phyloP scores from a whole-genome alignment of 2,888 invertebrate genomes.

The Onthophagus sagittarius region DNA sequence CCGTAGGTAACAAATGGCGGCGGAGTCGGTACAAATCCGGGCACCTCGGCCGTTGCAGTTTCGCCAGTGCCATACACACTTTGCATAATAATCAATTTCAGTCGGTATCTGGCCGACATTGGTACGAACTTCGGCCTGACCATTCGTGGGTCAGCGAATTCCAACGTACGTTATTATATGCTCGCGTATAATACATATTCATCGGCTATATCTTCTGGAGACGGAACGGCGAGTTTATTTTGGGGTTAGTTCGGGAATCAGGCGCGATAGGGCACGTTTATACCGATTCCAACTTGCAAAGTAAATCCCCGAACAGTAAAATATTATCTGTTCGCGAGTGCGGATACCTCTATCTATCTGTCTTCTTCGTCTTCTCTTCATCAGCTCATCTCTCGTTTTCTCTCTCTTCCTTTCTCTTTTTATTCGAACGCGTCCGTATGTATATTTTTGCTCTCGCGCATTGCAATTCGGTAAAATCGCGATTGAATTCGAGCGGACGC shows the following conservation, averaged over 20 bases:
- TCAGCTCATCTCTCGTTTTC: background rate
- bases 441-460: conserved; percentile 5
- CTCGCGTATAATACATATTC: background rate
- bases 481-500: conserved; percentile 2
- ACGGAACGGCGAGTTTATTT: background rate
- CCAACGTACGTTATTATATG: background rate
- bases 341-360: conserved; percentile 1
- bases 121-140: conserved; percentile 3
- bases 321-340: conserved; percentile 11
- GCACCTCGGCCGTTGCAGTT: conserved; percentile 2
- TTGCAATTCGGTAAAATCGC: conserved; percentile 9
- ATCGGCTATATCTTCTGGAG: background rate
- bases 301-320: conserved; percentile 12
- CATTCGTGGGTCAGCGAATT: conserved; percentile 9
- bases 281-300: conserved; percentile 11
- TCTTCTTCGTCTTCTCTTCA: background rate
- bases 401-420: background rate
- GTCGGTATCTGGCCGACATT: conserved; percentile 1
- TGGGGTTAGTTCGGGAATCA: background rate
- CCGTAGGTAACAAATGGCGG: background rate
- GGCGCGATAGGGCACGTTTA: conserved; percentile 9
- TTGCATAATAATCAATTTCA: conserved; percentile 13
- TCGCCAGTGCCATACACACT: conserved; percentile 6
- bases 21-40: conserved; percentile 7
- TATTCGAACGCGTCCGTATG: background rate